Evolutionary conservation across 2,113 vertebrate genomes (phyloP).

Genomic region (Perca schrenkii): DNA sequence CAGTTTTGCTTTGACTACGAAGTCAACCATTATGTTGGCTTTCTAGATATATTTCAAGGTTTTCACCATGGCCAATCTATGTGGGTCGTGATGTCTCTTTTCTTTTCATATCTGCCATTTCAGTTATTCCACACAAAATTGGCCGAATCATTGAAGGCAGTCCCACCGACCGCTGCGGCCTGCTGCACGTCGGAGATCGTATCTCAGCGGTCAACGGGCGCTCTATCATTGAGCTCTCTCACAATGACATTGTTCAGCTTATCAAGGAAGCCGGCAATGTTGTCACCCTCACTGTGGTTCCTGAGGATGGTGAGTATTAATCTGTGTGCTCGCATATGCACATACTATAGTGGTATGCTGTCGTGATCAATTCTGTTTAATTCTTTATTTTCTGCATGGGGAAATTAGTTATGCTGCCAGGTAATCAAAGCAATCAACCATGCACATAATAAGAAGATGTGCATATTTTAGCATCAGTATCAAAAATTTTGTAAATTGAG

Average conservation of each 20-base stretch:
- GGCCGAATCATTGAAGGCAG: constrained; percentile 97
- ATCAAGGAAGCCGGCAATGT: constrained; percentile 95
- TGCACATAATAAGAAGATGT: constrained; percentile 14
- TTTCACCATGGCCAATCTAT: not conserved
- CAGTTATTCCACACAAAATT: constrained; percentile 99
- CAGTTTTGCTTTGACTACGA: not conserved
- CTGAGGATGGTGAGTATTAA: constrained; percentile 91
- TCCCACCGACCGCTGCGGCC: constrained; percentile 94
- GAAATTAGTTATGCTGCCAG: constrained; percentile 5
- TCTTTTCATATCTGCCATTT: constrained; percentile 33
- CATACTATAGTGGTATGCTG: not conserved
- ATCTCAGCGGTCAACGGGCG: constrained; percentile 96
- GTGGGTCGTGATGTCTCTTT: not conserved
- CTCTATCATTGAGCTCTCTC: constrained; percentile 94
- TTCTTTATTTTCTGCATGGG: not conserved
- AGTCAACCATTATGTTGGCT: not conserved
- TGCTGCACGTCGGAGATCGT: constrained; percentile 94
- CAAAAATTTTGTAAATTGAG: constrained; percentile 14
- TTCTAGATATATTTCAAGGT: not conserved
- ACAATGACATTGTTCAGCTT: constrained; percentile 96
- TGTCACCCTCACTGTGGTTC: constrained; percentile 94
- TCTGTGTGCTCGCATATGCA: not conserved
- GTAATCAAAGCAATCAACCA: constrained; percentile 20
- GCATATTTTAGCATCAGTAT: constrained; percentile 26
- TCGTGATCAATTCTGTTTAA: not conserved